phyloP scores from a whole-genome alignment of 2,797 vertebrate species.

The Lates japonicus region DNA sequence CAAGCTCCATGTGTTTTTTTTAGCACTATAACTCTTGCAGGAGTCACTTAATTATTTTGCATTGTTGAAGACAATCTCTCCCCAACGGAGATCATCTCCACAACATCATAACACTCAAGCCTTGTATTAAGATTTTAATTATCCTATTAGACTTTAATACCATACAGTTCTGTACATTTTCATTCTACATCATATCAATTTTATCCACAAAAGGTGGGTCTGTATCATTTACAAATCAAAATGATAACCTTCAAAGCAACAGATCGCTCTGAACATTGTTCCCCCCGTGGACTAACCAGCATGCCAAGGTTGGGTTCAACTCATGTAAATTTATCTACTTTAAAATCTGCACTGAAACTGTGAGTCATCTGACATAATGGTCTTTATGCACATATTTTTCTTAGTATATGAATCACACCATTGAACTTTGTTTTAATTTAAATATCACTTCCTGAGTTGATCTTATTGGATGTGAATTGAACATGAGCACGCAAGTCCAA shows the following conservation, averaged over 20 bases:
- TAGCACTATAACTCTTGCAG: constrained; percentile 35
- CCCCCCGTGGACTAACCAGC: not conserved
- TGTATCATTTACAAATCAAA: constrained; percentile 31
- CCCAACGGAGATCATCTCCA: constrained; percentile 6
- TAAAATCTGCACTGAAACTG: constrained; percentile 14
- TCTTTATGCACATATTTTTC: constrained; percentile 14
- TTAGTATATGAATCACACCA: constrained; percentile 30
- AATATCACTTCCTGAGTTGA: constrained; percentile 78
- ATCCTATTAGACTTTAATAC: constrained; percentile 38
- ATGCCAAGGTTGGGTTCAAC: not conserved
- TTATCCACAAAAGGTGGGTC: constrained; percentile 24
- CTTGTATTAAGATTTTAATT: constrained; percentile 13
- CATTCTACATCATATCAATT: constrained; percentile 18
- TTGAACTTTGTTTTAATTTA: constrained; percentile 38
- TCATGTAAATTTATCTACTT: constrained; percentile 11
- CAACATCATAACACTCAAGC: constrained; percentile 11
- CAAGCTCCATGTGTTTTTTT: constrained; percentile 42
- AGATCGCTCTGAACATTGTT: constrained; percentile 7
- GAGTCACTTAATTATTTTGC: constrained; percentile 37
- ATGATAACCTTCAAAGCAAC: constrained; percentile 19
- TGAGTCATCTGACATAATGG: constrained; percentile 16
- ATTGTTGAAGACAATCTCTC: constrained; percentile 32
- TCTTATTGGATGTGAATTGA: constrained; percentile 64
- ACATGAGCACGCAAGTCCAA: constrained; percentile 30
- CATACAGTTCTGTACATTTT: constrained; percentile 41